Conservation (phyloP, 2,797 vertebrate genomes). For the Astyanax mexicanus region DNA sequence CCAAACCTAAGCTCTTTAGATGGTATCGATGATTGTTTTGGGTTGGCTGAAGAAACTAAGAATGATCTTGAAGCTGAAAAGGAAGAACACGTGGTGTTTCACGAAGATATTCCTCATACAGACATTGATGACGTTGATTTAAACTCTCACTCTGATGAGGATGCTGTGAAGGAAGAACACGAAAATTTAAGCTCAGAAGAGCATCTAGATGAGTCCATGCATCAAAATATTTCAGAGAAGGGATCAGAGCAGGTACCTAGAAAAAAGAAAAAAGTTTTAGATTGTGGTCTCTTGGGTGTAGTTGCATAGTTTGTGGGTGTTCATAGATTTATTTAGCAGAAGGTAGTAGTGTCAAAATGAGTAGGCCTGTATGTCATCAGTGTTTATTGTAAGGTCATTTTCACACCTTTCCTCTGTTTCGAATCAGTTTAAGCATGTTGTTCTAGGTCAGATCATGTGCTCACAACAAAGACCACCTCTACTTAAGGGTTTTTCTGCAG, state of each 20-base stretch:
- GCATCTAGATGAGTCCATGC: constrained; percentile 18
- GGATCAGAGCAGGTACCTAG: constrained; percentile 63
- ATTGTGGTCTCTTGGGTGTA: constrained; percentile 19
- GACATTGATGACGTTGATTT: constrained; percentile 76
- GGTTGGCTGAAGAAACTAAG: constrained; percentile 1
- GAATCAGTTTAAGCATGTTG: no score
- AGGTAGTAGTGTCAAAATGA: background rate
- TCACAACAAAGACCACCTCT: no score
- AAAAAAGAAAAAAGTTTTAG: constrained; percentile 4
- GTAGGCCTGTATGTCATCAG: no score
- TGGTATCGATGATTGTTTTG: background rate
- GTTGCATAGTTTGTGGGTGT: background rate
- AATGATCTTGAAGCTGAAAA: background rate
- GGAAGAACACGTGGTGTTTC: constrained; percentile 45
- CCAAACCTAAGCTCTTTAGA: background rate
- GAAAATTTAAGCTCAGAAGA: constrained; percentile 46
- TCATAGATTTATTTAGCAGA: background rate
- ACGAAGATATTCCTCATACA: constrained; percentile 70
- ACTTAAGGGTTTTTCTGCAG: no score
- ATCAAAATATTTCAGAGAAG: constrained; percentile 24
- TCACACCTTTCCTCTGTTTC: no score
- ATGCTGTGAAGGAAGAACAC: constrained; percentile 52
- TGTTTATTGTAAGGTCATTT: constrained; percentile 13
- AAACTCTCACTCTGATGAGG: constrained; percentile 64
- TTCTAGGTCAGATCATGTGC: no score